phyloP scores from a whole-genome alignment of 2,797 vertebrate genomes.

The Prunella strophiata region DNA sequence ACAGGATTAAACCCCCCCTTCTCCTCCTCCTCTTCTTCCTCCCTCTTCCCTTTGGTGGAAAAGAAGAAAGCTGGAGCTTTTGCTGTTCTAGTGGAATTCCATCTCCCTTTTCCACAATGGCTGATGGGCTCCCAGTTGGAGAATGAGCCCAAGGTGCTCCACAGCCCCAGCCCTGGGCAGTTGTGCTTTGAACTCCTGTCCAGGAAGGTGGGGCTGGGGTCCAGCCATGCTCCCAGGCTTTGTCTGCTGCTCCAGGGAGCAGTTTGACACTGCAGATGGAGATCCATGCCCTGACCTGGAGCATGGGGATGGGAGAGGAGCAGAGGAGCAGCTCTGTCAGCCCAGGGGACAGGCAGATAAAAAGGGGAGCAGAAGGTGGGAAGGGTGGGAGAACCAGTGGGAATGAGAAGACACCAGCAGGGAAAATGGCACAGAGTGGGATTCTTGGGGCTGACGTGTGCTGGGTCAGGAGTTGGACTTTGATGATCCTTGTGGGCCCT shows the following conservation, averaged over 20 bases:
- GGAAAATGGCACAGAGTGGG: not conserved
- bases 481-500: not conserved
- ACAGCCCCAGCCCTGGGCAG: not conserved
- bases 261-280: not conserved
- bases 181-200: not conserved
- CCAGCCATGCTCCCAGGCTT: fast-evolving
- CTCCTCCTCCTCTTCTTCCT: not conserved
- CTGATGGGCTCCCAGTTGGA: not conserved
- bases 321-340: constrained; percentile 21
- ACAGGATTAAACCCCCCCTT: not conserved
- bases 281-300: not conserved
- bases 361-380: not conserved
- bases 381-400: not conserved
- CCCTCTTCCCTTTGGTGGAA: not conserved
- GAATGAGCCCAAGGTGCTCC: not conserved
- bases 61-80: not conserved
- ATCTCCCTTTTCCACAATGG: not conserved
- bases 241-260: not conserved
- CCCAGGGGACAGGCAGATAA: not conserved
- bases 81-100: not conserved
- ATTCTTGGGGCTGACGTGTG: not conserved
- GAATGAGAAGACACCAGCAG: not conserved
- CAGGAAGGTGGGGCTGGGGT: fast-evolving
- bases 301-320: not conserved
- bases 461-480: not conserved